These are phyloP conservation scores for Pedetes capensis DNA, from an alignment of 2,113 vertebrate species.

Conservation along the genomic window DNA sequence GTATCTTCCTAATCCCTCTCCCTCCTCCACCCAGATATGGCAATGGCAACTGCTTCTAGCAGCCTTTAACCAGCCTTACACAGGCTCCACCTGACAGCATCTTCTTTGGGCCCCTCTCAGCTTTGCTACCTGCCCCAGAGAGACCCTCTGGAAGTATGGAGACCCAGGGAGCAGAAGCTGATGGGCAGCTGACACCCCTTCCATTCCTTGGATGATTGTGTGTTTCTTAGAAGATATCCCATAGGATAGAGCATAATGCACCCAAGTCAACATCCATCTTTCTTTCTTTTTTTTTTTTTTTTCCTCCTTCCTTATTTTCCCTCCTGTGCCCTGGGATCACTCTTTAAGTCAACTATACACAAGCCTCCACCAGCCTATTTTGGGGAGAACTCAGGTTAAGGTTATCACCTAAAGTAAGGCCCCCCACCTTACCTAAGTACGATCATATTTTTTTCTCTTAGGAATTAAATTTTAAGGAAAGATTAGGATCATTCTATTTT, in stretches of 20 bases:
- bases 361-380: not conserved
- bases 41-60: not conserved
- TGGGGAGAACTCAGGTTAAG: not conserved
- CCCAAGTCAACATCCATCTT: not conserved
- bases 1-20: not conserved
- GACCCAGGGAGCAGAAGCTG: not conserved
- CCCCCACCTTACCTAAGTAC: not conserved
- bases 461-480: constrained; percentile 6
- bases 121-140: not conserved
- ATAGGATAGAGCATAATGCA: not conserved
- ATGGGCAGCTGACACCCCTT: not conserved
- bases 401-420: not conserved
- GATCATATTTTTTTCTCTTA: not conserved
- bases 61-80: not conserved
- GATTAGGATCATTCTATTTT: not conserved
- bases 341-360: not conserved
- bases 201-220: not conserved
- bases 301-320: not conserved
- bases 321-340: not conserved
- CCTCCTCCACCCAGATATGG: not conserved
- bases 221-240: not conserved
- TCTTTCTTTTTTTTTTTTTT: not conserved
- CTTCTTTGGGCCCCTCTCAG: no score
- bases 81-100: not conserved
- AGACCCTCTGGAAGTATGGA: not conserved